Conservation (phyloP, 2,113 vertebrate genomes). For the Leptobrachium ailaonicum region DNA sequence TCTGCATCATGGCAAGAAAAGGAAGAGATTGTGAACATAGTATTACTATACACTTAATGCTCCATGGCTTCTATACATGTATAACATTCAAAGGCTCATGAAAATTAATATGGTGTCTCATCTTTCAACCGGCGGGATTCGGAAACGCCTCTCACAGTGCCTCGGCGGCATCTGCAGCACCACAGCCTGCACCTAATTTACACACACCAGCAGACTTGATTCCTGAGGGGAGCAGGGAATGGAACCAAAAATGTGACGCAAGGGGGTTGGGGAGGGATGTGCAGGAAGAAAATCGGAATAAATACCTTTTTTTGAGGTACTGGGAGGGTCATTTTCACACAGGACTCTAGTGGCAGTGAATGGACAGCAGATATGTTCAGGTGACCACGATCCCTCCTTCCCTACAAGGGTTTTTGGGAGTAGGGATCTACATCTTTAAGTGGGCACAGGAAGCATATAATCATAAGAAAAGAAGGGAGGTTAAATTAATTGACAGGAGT, state of each 20-base stretch:
- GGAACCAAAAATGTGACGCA: neutral
- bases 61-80: constrained; percentile 6
- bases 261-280: constrained; percentile 22
- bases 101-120: neutral
- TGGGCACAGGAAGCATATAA: constrained; percentile 32
- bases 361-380: constrained; percentile 17
- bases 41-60: constrained; percentile 13
- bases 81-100: constrained; percentile 16
- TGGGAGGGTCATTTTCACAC: constrained; percentile 22
- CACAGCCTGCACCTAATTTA: constrained; percentile 14
- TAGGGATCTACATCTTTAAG: constrained; percentile 32
- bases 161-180: neutral
- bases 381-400: neutral
- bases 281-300: neutral
- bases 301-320: constrained; percentile 31
- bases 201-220: neutral
- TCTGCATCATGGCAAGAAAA: neutral
- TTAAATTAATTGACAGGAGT: neutral
- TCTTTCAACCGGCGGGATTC: neutral
- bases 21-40: neutral
- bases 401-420: no score
- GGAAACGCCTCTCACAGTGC: neutral
- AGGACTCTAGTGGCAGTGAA: constrained; percentile 25
- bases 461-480: neutral
- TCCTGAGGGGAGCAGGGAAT: constrained; percentile 3